A percentile compares a stretch with the other conserved stretches of the same genome.
Conservation (phyloP, 2,888 invertebrate species). For the Lepidocyrtinus sp. region DNA sequence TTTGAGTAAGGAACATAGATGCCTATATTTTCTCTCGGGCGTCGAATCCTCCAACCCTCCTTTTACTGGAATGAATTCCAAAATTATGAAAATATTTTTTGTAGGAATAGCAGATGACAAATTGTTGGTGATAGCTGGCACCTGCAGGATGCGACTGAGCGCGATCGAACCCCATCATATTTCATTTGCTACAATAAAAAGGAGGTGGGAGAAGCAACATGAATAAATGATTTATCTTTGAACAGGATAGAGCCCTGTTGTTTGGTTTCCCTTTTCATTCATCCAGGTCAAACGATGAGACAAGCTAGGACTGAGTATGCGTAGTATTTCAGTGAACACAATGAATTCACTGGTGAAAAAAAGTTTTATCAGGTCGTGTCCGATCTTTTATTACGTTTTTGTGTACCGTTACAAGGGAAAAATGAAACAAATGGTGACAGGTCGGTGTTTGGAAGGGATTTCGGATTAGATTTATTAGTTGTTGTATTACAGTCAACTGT, state of each 20-base stretch:
- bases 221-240: background rate
- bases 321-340: background rate
- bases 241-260: background rate
- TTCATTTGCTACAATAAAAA: too few species aligned
- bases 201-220: background rate
- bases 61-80: too few species aligned
- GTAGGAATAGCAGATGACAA: too few species aligned
- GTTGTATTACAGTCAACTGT: conserved; percentile 31
- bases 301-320: too few species aligned
- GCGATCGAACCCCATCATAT: too few species aligned
- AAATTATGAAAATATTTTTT: too few species aligned
- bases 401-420: background rate
- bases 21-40: too few species aligned
- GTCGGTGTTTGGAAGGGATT: conserved; percentile 49
- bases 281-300: background rate
- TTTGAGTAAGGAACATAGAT: too few species aligned
- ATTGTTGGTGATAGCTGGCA: too few species aligned
- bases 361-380: conserved; percentile 43
- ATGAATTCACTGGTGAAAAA: conserved; percentile 16
- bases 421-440: conserved; percentile 58
- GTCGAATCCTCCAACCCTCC: too few species aligned
- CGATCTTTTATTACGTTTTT: conserved; percentile 19
- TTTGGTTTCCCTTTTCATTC: background rate
- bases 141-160: too few species aligned
- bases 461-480: conserved; percentile 51